Base-by-base conservation (phyloP, 2,113 vertebrate species). In the Climacteris rufus region DNA sequence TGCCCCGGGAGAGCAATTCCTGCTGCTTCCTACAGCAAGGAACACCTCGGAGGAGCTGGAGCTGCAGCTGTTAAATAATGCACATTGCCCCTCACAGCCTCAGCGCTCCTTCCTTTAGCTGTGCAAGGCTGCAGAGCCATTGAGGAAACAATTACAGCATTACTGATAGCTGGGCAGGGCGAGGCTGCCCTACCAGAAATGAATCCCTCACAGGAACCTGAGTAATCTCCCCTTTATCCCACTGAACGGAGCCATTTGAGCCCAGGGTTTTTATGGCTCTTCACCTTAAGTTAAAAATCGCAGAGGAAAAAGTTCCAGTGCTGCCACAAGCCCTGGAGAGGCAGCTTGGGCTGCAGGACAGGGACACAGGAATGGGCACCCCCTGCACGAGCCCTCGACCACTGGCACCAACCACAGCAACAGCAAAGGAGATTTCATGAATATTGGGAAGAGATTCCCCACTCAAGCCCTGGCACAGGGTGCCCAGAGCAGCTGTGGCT, bases 361-460 rank as follows among this genome's bases (percentile, higher is more conserved):
- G 11, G 2, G 5, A 2, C 0, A n/a, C 47, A 16, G 61, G 3
- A 6, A 19, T 0, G 33, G 53, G 27, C 15, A 6, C 45, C 17
- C 22, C 6, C 47, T 17, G 54, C 37, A 1, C 0, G 0, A 30
- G 42, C 54, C 6, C 85, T 3, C n/a, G n/a, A n/a, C n/a, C n/a
- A 2, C 2, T 7, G 57, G 70, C 37, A 47, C 2, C 0, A 1
- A 35, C 1, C 2, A 4, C 64, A 20, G 20, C 25, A 2, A 0
- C 3, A 42, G 7, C 37, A 47, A 23, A 7, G 2, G 3, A 56
- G 23, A 22, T 6, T 28, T 16, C 25, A 0, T 11, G 21, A n/a
- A 28, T n/a, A 60, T 31, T 5, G 33, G 47, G 39, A 31, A 71
- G 44, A 19, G 52, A 65, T 22, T 27, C 19, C 6, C 31, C 31